phyloP scores from a whole-genome alignment of 92 coral and sea anemone species.

The Meandrina meandrites region DNA sequence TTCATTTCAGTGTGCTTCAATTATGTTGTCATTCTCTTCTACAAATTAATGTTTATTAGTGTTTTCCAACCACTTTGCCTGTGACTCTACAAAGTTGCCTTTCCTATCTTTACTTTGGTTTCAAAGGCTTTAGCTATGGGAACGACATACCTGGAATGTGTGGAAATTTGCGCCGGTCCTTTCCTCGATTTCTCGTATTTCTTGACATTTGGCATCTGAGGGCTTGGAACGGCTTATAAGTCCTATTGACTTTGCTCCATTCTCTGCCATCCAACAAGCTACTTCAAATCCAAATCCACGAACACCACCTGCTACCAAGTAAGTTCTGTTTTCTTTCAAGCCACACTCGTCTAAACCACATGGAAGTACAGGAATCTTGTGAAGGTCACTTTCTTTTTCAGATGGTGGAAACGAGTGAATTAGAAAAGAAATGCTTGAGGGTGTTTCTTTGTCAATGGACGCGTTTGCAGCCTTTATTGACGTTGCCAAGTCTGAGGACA shows the following conservation, averaged over 20 bases:
- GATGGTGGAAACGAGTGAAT: constrained; percentile 14
- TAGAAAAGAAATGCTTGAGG: background rate
- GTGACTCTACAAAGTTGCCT: no score
- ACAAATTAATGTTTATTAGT: no score
- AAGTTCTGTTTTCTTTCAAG: constrained; percentile 63
- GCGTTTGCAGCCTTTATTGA: constrained; percentile 7
- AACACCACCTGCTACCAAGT: constrained; percentile 77
- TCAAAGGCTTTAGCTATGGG: background rate
- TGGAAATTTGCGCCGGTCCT: constrained; percentile 59
- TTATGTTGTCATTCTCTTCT: no score
- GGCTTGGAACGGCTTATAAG: constrained; percentile 73
- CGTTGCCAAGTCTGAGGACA: background rate
- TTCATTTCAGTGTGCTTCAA: background rate
- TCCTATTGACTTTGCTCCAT: constrained; percentile 69
- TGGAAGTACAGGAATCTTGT: constrained; percentile 25
- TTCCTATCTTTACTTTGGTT: no score
- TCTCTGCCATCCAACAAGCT: constrained; percentile 77
- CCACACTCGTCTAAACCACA: constrained; percentile 60
- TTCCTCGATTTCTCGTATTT: constrained; percentile 48
- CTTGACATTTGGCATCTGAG: constrained; percentile 51
- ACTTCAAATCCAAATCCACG: constrained; percentile 87
- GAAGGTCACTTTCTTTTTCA: background rate
- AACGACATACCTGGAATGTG: constrained; percentile 49
- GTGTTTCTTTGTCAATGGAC: background rate
- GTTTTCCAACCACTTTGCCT: no score